Conservation (phyloP, 2,797 vertebrate species). For the Limosa lapponica region DNA sequence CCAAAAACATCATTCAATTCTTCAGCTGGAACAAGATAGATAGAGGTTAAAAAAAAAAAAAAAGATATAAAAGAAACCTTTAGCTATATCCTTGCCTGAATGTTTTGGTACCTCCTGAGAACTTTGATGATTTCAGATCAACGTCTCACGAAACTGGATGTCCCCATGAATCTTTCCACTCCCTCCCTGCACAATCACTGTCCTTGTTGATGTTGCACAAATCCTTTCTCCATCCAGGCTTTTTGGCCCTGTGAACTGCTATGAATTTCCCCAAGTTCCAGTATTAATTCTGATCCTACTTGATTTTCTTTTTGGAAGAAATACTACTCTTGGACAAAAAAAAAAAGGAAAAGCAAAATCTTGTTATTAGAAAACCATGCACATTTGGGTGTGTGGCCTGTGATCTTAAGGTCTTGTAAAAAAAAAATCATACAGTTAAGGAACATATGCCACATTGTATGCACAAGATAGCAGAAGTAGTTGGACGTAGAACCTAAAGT, state of each 20-base stretch:
- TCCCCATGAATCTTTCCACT: not conserved
- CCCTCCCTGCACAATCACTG: not conserved
- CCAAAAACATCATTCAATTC: not conserved
- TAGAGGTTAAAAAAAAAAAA: not conserved
- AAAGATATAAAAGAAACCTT: not conserved
- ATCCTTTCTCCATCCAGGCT: not conserved
- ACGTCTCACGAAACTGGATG: not conserved
- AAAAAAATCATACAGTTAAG: not conserved
- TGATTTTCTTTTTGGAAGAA: not conserved
- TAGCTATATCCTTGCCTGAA: not conserved
- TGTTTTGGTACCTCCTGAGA: not conserved
- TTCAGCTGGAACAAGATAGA: not conserved
- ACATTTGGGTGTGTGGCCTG: not conserved
- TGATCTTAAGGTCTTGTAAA: not conserved
- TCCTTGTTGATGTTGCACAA: not conserved
- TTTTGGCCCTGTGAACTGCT: not conserved
- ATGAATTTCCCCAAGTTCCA: not conserved
- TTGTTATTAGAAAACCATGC: not conserved
- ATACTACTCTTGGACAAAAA: not conserved
- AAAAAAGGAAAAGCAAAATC: not conserved
- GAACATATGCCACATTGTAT: not conserved
- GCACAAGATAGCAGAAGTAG: not conserved
- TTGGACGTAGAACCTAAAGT: not conserved
- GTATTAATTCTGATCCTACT: not conserved
- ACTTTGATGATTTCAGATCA: not conserved